phyloP scores from a whole-genome alignment of 2,797 vertebrate species.

The Gymnoscopelus microlampas region DNA sequence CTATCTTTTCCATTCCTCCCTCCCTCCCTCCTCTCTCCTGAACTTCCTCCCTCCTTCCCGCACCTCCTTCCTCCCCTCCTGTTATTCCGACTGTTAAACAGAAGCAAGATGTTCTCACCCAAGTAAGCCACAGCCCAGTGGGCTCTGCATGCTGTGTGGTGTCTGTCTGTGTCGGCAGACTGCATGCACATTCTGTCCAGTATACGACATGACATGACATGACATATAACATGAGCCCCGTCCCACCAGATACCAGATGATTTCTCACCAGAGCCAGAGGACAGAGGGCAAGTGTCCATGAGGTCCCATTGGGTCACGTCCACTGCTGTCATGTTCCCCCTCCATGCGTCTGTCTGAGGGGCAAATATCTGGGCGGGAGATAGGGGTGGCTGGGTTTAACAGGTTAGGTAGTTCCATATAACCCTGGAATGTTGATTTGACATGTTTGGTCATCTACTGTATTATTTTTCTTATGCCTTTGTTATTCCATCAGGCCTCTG shows the following conservation, averaged over 20 bases:
- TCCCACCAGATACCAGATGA: constrained; percentile 49
- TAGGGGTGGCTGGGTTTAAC: neutral
- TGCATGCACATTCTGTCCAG: constrained; percentile 73
- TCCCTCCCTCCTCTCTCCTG: constrained; percentile 31
- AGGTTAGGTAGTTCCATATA: constrained; percentile 16
- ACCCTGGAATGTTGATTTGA: constrained; percentile 9
- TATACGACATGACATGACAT: constrained; percentile 41
- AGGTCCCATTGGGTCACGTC: constrained; percentile 25
- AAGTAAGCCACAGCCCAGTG: constrained; percentile 81
- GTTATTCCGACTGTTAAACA: constrained; percentile 71
- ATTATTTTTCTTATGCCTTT: constrained; percentile 14
- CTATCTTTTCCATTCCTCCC: constrained; percentile 41
- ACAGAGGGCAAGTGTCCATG: constrained; percentile 45
- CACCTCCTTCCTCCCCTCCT: constrained; percentile 29
- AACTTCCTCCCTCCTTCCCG: constrained; percentile 38
- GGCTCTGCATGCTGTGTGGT: constrained; percentile 81
- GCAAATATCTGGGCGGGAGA: neutral
- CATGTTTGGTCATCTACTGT: constrained; percentile 14
- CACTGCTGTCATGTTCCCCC: constrained; percentile 35
- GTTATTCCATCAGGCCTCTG: constrained; percentile 22
- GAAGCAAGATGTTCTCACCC: constrained; percentile 89
- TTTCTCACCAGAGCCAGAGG: constrained; percentile 32
- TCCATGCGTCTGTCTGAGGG: constrained; percentile 29
- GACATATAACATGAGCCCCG: constrained; percentile 15
- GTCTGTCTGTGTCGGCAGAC: constrained; percentile 73